Evolutionary conservation across 2,888 invertebrate genomes (phyloP).

Genomic region (Ramazzottius varieornatus): DNA sequence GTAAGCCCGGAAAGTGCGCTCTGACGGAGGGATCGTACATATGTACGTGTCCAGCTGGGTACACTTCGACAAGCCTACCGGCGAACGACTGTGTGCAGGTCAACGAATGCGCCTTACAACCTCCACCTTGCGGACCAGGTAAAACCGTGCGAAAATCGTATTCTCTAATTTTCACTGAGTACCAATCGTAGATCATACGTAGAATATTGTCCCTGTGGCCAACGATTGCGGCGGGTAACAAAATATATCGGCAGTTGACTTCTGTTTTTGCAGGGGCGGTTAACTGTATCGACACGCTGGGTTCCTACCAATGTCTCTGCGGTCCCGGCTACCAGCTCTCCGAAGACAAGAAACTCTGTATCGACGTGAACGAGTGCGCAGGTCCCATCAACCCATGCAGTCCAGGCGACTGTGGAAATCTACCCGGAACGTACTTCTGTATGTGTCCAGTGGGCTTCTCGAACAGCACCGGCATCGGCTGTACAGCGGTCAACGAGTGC

Average conservation of each 20-base stretch:
- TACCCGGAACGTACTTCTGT: not conserved
- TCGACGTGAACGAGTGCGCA: not conserved
- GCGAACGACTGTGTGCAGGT: not conserved
- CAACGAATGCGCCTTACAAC: not conserved
- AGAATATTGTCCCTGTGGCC: no score
- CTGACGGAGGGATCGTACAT: not conserved
- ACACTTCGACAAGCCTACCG: not conserved
- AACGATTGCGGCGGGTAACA: no score
- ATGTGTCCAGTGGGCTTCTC: not conserved
- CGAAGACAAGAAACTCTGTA: not conserved
- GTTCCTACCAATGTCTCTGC: conserved; percentile 1
- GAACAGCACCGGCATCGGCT: not conserved
- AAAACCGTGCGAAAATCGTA: no score
- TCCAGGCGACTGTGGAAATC: not conserved
- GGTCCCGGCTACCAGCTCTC: not conserved
- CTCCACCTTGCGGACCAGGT: not conserved
- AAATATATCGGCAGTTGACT: no score
- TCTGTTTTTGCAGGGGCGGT: no score
- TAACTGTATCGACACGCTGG: not conserved
- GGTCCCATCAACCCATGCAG: not conserved
- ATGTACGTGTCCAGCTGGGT: not conserved
- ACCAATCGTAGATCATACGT: no score
- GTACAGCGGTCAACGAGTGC: not conserved
- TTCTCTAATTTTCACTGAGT: no score
- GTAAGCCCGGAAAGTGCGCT: not conserved